Base-by-base conservation (phyloP, 2,888 invertebrate genomes). In the Actias luna region DNA sequence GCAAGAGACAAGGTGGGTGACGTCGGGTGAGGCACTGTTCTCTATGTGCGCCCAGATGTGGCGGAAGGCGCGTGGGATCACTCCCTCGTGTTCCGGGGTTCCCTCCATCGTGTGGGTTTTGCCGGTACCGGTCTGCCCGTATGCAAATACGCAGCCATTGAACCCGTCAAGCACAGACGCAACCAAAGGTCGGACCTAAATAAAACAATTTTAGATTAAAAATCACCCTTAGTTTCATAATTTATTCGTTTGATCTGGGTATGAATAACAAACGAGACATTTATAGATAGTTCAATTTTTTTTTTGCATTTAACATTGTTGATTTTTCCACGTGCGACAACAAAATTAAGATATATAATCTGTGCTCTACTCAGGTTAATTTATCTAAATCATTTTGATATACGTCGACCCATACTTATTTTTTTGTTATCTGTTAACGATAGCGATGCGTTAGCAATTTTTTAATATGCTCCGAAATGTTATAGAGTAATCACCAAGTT, bases 81-180 rank as follows among this genome's bases (percentile, higher is more conserved):
- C 95, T 63, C 99, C 99, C 78, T 95, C 94, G 76, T 93, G 92
- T 0, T 92, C 93, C 62, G 94, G 89, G 22, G 94, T 88, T 66
- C 97, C 97, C 93, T 95, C 95, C 95, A 95, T 95, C 14, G 95
- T 95, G 85, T 94, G 95, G 12, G 95, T 95, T 85, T 95, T 95
- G 61, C 99, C 99, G 0, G 99, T 99, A 67, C 99, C 99, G 0
- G 99, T 99, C 92, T 99, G 99, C 0, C 99, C 99, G 87, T 99
- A 99, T 0, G 99, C 99, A 93, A 99, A 99, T 72, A 99, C 99
- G 75, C 99, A 99, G 16, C 99, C 99, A 90, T 99, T 99, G 90
- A 99, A 99, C 1, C 99, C 99, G 81, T 98, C 97, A 67, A 99
- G 94, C 5, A 99, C 99, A 1, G 98, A 98, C 69, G 98, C 96